These are phyloP conservation scores for Corythaeola cristata DNA, from an alignment of 2,113 vertebrate genomes.

Conservation along the genomic window DNA sequence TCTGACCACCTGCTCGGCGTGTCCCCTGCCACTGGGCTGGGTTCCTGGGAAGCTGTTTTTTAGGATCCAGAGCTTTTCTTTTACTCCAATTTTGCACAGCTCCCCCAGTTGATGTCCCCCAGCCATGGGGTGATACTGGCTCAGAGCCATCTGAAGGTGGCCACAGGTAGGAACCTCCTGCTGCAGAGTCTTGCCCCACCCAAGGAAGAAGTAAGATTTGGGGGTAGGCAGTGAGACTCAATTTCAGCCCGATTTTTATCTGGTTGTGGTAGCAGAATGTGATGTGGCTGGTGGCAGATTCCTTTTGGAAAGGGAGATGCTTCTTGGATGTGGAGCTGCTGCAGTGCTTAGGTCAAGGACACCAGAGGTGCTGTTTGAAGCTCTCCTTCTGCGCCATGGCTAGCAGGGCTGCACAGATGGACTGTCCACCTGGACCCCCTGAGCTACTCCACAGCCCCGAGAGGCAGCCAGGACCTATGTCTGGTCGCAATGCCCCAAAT, in stretches of 20 bases:
- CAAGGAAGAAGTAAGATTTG: neutral
- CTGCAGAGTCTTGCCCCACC: neutral
- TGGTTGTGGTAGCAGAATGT: neutral
- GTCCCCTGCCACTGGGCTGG: neutral
- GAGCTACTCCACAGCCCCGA: accelerated
- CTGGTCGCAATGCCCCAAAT: neutral
- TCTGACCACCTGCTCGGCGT: neutral
- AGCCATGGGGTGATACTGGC: neutral
- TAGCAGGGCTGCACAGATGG: neutral
- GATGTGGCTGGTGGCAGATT: neutral
- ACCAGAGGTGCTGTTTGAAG: neutral
- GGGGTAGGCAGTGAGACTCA: accelerated
- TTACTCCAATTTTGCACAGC: neutral
- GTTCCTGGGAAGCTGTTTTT: neutral
- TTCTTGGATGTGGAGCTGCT: neutral
- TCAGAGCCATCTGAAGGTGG: neutral
- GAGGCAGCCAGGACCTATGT: neutral
- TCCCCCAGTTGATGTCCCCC: neutral
- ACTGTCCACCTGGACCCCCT: accelerated
- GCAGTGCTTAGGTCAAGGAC: neutral
- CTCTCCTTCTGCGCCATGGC: no score
- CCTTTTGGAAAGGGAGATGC: neutral
- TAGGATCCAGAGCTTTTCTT: neutral
- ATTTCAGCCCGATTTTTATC: neutral
- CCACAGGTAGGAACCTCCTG: neutral